Evolutionary conservation across 2,888 invertebrate genomes (phyloP).

Genomic region (Acleris emargana): DNA sequence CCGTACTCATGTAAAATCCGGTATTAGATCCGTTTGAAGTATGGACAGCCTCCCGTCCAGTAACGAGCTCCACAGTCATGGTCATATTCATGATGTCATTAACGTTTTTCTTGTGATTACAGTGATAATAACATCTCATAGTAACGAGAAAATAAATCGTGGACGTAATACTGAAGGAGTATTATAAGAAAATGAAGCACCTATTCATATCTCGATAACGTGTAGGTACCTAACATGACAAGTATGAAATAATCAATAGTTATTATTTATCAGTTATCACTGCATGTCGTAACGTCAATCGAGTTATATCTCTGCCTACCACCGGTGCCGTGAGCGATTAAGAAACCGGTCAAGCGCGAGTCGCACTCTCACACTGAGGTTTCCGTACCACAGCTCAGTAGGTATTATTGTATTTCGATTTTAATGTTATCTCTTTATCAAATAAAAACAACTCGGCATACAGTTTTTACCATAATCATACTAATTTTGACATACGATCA

Average conservation of each 20-base stretch:
- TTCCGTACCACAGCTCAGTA: too few relatives aligned
- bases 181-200: background rate
- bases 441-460: too few relatives aligned
- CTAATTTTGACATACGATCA: too few relatives aligned
- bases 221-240: background rate
- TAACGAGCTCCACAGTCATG: slow-evolving; percentile 8
- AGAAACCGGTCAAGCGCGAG: too few relatives aligned
- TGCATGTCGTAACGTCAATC: slow-evolving; percentile 14
- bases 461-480: too few relatives aligned
- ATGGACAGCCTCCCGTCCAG: background rate
- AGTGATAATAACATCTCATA: slow-evolving; percentile 18
- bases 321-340: background rate
- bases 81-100: slow-evolving; percentile 27
- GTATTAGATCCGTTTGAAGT: slow-evolving; percentile 4
- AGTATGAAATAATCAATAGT: background rate
- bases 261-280: slow-evolving; percentile 1
- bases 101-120: slow-evolving; percentile 23
- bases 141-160: slow-evolving; percentile 22
- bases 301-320: slow-evolving; percentile 5
- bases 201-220: background rate
- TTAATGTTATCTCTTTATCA: too few relatives aligned
- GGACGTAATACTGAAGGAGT: slow-evolving; percentile 3
- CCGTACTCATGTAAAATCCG: background rate
- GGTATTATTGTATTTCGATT: too few relatives aligned
- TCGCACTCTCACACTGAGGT: too few relatives aligned